A percentile compares a stretch with the other conserved stretches of the same genome.
These are phyloP conservation scores for Subacronicta megacephala DNA, from an alignment of 2,888 invertebrate genomes.

Conservation along the genomic window DNA sequence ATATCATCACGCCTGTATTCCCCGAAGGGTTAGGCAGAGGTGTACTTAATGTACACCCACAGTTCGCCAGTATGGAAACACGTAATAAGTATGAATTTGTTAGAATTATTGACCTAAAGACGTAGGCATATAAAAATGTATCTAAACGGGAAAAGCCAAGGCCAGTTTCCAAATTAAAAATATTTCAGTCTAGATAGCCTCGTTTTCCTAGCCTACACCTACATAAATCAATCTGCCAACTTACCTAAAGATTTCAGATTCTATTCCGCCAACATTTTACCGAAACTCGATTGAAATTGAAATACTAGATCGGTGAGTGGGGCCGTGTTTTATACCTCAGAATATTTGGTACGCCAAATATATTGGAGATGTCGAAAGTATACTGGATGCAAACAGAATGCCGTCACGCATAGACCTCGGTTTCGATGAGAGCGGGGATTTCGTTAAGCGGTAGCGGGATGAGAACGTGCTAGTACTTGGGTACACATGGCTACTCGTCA, in stretches of 20 bases:
- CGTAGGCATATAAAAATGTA: no score
- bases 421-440: conserved; percentile 25
- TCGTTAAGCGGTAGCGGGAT: conserved; percentile 7
- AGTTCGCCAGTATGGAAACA: no score
- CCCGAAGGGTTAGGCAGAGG: no score
- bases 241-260: conserved; percentile 26
- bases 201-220: neutral
- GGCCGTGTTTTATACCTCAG: conserved; percentile 37
- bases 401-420: conserved; percentile 43
- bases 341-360: conserved; percentile 50
- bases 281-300: conserved; percentile 53
- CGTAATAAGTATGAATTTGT: no score
- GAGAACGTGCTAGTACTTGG: neutral
- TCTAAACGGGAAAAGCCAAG: no score
- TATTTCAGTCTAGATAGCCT: neutral
- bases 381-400: conserved; percentile 58
- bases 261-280: conserved; percentile 28
- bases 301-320: conserved; percentile 40
- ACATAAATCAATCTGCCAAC: conserved; percentile 17
- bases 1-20: no score
- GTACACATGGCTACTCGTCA: no score
- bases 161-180: neutral
- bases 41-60: no score
- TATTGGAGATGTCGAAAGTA: conserved; percentile 54
- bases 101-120: no score